phyloP scores from a whole-genome alignment of 2,888 invertebrate genomes.

The Rhodophaea formosa region DNA sequence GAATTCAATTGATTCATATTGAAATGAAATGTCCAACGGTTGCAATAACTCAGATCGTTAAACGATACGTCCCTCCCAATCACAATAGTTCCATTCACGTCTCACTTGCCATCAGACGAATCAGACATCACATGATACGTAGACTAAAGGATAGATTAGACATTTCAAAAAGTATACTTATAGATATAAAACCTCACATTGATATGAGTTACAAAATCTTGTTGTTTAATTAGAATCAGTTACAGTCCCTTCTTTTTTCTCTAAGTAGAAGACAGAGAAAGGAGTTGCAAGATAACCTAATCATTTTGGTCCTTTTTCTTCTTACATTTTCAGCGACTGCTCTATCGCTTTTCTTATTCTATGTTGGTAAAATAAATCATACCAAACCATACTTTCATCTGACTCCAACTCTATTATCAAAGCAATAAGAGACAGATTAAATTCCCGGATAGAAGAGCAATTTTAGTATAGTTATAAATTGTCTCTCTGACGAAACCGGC shows the following conservation, averaged over 20 bases:
- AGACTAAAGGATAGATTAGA: not conserved
- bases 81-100: conserved; percentile 60
- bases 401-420: not conserved
- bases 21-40: not conserved
- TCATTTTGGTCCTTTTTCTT: not conserved
- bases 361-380: not conserved
- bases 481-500: conserved; percentile 44
- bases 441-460: not conserved
- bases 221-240: too few relatives aligned
- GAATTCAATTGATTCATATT: not conserved
- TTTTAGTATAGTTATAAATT: conserved; percentile 22
- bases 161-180: not conserved
- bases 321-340: not conserved
- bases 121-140: conserved; percentile 13
- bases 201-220: too few relatives aligned
- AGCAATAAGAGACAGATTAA: not conserved
- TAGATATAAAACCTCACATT: not conserved
- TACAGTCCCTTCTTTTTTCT: too few relatives aligned
- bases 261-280: not conserved
- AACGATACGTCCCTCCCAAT: conserved; percentile 39
- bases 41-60: conserved; percentile 40
- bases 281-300: not conserved
- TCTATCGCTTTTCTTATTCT: not conserved
- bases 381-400: not conserved
- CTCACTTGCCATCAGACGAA: conserved; percentile 59